Evolutionary conservation across 2,113 vertebrate genomes (phyloP).

Genomic region (Pteronura brasiliensis): DNA sequence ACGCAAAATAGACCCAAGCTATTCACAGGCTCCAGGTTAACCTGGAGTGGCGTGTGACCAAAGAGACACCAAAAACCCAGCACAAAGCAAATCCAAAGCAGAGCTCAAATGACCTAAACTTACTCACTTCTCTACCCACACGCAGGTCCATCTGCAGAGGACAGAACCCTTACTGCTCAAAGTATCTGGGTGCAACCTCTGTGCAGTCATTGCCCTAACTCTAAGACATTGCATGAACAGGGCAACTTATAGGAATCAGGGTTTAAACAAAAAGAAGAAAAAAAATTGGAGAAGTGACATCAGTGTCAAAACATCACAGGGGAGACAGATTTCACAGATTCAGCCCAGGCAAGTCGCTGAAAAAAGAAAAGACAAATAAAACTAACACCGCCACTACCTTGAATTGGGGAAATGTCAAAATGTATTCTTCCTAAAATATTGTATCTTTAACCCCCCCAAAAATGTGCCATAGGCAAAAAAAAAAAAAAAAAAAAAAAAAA

Average conservation of each 20-base stretch:
- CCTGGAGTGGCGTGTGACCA: background rate
- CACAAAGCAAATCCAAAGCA: background rate
- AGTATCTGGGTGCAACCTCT: background rate
- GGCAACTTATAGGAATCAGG: background rate
- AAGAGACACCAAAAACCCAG: background rate
- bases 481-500: no score
- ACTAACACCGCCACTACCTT: background rate
- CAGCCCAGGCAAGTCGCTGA: background rate
- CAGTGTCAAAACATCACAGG: background rate
- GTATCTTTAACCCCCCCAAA: background rate
- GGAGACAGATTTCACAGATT: background rate
- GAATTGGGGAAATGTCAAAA: background rate
- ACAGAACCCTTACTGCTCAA: background rate
- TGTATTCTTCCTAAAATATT: background rate
- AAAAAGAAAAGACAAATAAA: background rate
- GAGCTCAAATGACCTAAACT: background rate
- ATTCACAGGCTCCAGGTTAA: background rate
- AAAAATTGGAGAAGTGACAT: background rate
- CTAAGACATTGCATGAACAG: background rate
- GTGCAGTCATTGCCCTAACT: background rate
- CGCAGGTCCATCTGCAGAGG: no score
- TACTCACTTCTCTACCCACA: background rate
- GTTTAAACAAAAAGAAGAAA: background rate
- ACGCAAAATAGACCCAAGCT: fast-evolving
- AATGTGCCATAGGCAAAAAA: background rate